A percentile compares a stretch with the other conserved stretches of the same genome.
Evolutionary conservation across 2,888 invertebrate species (phyloP).

Genomic region (Parnassius apollo): DNA sequence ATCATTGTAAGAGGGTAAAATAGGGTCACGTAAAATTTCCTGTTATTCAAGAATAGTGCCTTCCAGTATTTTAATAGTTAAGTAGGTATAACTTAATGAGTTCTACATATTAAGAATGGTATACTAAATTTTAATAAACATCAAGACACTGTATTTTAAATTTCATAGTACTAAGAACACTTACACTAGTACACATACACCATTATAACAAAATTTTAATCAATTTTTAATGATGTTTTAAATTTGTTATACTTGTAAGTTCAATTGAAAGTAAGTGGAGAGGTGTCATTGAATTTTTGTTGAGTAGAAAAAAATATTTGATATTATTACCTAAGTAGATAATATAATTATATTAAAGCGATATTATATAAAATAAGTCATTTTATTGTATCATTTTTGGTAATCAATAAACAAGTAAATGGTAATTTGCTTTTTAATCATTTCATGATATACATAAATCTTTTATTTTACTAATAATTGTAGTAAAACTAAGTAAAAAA

Average conservation of each 20-base stretch:
- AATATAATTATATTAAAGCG: conserved; percentile 60
- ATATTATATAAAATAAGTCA: conserved; percentile 51
- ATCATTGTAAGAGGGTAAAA: conserved; percentile 32
- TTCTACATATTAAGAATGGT: conserved; percentile 29
- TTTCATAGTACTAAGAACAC: conserved; percentile 12
- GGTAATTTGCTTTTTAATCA: conserved; percentile 26
- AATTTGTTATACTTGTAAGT: conserved; percentile 44
- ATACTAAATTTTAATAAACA: conserved; percentile 28
- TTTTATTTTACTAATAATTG: too few relatives aligned
- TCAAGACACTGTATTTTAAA: not conserved
- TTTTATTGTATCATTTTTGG: conserved; percentile 64
- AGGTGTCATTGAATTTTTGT: conserved; percentile 47
- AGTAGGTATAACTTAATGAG: conserved; percentile 46
- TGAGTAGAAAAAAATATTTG: conserved; percentile 48
- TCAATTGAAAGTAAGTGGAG: conserved; percentile 28
- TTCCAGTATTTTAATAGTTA: conserved; percentile 62
- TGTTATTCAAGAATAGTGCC: conserved; percentile 73
- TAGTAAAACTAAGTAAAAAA: too few relatives aligned
- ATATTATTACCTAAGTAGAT: conserved; percentile 54
- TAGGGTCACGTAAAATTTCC: conserved; percentile 35
- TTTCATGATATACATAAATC: too few relatives aligned
- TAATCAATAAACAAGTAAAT: conserved; percentile 54
- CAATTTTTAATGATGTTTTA: conserved; percentile 43
- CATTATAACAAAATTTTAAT: conserved; percentile 9
- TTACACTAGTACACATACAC: conserved; percentile 9